Evolutionary conservation across 2,888 invertebrate genomes (phyloP), one percentile per base, ranked within the genome.

Genomic region (Xestia c-nigrum): DNA sequence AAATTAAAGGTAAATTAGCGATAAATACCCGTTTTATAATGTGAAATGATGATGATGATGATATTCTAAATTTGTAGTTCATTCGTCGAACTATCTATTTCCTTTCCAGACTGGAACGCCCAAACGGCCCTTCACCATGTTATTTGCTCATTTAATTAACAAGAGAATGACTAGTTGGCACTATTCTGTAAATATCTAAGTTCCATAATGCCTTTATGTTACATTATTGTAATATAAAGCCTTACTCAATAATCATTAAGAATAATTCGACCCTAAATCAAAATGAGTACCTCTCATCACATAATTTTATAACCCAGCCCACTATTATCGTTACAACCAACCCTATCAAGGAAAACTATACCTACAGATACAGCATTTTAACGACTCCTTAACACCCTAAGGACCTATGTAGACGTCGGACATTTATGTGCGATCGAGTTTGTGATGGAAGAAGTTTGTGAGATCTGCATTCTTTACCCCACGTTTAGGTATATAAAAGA

Each of bases 321-420:
- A 61, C 65, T 21, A 66, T 80, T n/a, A 80, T 57, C 57, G 57
- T 84, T 67, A 84, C 63, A 47, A 2, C 50, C 43, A n/a, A 74
- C 66, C 52, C 47, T 70, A 67, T 83, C 63, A 64, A 50, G 52
- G 12, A 10, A 67, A 46, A 47, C 57, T 55, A 38, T 59, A 67
- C 31, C 31, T 31, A 31, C 3, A 40, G 16, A 68, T 71, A 57
- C 63, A 67, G 31, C 21, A 71, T 85, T 43, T 84, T 84, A 66
- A 75, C 21, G 59, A 57, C 38, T 43, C 55, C 46, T 55, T 47
- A 43, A 52, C n/a, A 47, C 50, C 66, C 16, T 55, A 7, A 50
- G 5, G 16, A 24, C 16, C 2, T 14, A 5, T 7, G 4, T 16
- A 68, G 16, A 68, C 72, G 10, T 52, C 21, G 43, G 24, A 72